Evolutionary conservation across 2,113 vertebrate species (phyloP).

Genomic region (human): DNA sequence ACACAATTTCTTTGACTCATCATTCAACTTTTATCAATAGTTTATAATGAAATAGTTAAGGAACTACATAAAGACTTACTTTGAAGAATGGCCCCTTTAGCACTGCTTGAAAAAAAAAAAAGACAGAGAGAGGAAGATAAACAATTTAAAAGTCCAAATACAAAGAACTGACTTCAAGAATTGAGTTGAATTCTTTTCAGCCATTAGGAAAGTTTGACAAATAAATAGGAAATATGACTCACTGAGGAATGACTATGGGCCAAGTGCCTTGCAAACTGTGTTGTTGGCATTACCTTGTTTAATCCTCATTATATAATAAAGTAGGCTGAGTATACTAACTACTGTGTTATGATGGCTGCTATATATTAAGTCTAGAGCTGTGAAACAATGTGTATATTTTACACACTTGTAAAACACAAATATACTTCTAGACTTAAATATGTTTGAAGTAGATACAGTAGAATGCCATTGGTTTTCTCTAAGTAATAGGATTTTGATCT

Average conservation of each 20-base stretch:
- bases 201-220: not conserved
- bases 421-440: not conserved
- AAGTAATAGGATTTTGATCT: not conserved
- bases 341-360: not conserved
- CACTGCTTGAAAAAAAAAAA: not conserved
- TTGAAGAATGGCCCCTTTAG: not conserved
- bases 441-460: not conserved
- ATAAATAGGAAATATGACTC: not conserved
- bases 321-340: not conserved
- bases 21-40: not conserved
- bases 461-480: not conserved
- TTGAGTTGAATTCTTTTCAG: not conserved
- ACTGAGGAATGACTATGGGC: not conserved
- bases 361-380: not conserved
- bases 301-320: not conserved
- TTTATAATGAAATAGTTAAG: not conserved
- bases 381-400: not conserved
- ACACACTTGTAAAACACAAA: not conserved
- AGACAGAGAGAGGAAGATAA: not conserved
- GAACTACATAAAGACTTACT: not conserved
- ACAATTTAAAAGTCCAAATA: not conserved
- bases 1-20: not conserved
- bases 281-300: not conserved
- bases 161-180: not conserved
- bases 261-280: not conserved